Conservation (phyloP, 2,113 vertebrate species). For the Zingel zingel region DNA sequence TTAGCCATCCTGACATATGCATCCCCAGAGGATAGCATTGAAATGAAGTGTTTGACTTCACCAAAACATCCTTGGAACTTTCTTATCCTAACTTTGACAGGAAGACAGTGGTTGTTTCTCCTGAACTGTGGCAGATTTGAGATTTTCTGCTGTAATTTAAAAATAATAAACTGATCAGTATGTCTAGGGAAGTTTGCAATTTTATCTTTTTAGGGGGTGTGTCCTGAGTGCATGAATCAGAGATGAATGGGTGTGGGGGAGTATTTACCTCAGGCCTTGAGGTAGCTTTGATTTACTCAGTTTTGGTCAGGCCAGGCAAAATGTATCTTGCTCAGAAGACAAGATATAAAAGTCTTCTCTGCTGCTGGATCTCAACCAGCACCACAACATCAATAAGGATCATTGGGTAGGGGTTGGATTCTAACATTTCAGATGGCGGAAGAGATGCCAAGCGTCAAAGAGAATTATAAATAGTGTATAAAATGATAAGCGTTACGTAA, state of each 20-base stretch:
- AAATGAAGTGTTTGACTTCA: slow-evolving; percentile 41
- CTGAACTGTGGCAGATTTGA: neutral
- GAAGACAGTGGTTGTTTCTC: slow-evolving; percentile 8
- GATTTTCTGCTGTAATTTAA: slow-evolving; percentile 6
- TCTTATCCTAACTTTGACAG: slow-evolving; percentile 47
- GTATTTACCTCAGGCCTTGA: neutral
- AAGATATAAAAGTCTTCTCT: slow-evolving; percentile 24
- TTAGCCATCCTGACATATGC: slow-evolving; percentile 53
- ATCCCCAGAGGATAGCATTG: slow-evolving; percentile 17
- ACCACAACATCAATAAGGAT: slow-evolving; percentile 43
- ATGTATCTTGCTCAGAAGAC: neutral
- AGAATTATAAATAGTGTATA: slow-evolving; percentile 44
- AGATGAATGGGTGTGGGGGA: neutral
- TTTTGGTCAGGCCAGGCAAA: slow-evolving; percentile 12
- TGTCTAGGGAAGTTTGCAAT: neutral
- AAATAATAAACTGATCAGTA: neutral
- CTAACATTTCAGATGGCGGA: slow-evolving; percentile 34
- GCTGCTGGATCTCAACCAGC: neutral
- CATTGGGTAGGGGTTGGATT: slow-evolving; percentile 27
- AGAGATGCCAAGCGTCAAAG: neutral
- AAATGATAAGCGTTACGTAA: slow-evolving; percentile 52
- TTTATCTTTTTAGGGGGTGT: neutral
- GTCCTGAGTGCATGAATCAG: slow-evolving; percentile 7
- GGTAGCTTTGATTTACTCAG: slow-evolving; percentile 33
- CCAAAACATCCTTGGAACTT: slow-evolving; percentile 34